Base-by-base conservation (phyloP, 2,113 vertebrate species). In the Oryzias woworae region DNA sequence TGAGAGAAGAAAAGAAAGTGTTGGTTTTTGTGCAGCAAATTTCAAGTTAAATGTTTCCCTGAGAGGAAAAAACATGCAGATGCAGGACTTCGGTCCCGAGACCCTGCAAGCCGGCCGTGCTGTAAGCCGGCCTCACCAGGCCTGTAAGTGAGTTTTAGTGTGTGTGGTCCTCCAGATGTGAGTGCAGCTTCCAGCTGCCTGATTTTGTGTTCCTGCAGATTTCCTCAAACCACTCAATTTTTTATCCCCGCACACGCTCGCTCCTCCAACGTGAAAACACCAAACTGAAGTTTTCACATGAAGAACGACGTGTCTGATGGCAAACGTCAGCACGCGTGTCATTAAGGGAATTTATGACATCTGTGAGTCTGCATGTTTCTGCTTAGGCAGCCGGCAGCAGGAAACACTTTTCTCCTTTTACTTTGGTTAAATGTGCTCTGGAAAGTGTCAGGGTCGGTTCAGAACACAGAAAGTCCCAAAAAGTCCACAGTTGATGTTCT, bases 151-250 rank as follows among this genome's bases (percentile, higher is more conserved):
- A 16, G 31, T 55, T 18, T 36, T 28, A 7, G 17, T 36, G 57
- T 48, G 45, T 49, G 58, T 60, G 26, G 55, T 59, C 56, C 6
- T 67, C 65, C 65, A 59, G 56, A 53, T 68, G 65, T 58, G 56
- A 53, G 56, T 0, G 18, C 53, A 43, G 41, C 52, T 55, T 69
- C 58, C 22, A 61, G 61, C 54, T 53, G 20, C 49, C 16, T 36
- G 54, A 71, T 53, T 42, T 69, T 23, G 66, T 41, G 22, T 53
- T 58, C 47, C 14, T 50, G 26, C 53, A 14, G 48, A 31, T 31
- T 53, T 53, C 17, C 49, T 59, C 28, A 42, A 42, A 58, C 47
- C 17, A 42, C 42, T 60, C 15, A 14, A 16, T 22, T 10, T 49
- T 41, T 60, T 26, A 22, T 14, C 23, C 14, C 28, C 36, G 52